Evolutionary conservation across 2,797 vertebrate species (phyloP).

Genomic region (Synanceia verrucosa): DNA sequence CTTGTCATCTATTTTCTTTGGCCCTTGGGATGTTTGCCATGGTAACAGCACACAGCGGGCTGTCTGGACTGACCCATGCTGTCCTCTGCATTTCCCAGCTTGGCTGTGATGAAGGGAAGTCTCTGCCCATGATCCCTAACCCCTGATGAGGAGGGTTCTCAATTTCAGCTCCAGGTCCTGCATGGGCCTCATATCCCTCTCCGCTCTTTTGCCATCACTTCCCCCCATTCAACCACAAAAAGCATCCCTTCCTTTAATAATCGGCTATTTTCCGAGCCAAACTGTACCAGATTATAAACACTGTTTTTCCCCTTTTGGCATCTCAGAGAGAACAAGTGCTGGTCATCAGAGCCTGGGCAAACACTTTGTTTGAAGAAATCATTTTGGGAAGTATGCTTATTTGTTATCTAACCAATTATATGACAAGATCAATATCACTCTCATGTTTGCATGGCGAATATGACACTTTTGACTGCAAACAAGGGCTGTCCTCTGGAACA

Average conservation of each 20-base stretch:
- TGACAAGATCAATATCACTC: neutral
- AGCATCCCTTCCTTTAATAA: constrained; percentile 87
- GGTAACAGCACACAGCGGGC: constrained; percentile 92
- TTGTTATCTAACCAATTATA: neutral
- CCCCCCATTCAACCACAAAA: constrained; percentile 79
- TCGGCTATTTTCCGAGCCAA: constrained; percentile 87
- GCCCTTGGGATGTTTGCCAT: constrained; percentile 93
- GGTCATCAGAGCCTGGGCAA: constrained; percentile 71
- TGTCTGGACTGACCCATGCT: constrained; percentile 90
- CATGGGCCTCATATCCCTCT: constrained; percentile 78
- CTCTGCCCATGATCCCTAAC: constrained; percentile 90
- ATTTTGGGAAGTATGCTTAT: neutral
- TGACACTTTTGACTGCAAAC: neutral
- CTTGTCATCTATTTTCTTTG: constrained; percentile 95
- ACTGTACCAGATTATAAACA: constrained; percentile 89
- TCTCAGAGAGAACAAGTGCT: constrained; percentile 77
- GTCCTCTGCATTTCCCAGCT: constrained; percentile 94
- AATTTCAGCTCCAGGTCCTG: constrained; percentile 87
- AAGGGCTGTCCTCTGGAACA: neutral
- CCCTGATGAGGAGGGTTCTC: constrained; percentile 96
- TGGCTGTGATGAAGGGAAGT: constrained; percentile 93
- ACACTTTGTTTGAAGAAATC: constrained; percentile 73
- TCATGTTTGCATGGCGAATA: neutral
- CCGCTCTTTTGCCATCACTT: constrained; percentile 52
- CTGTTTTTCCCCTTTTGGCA: constrained; percentile 67